These are phyloP conservation scores for Eristalis pertinax DNA, from an alignment of 2,888 invertebrate species.

Conservation along the genomic window DNA sequence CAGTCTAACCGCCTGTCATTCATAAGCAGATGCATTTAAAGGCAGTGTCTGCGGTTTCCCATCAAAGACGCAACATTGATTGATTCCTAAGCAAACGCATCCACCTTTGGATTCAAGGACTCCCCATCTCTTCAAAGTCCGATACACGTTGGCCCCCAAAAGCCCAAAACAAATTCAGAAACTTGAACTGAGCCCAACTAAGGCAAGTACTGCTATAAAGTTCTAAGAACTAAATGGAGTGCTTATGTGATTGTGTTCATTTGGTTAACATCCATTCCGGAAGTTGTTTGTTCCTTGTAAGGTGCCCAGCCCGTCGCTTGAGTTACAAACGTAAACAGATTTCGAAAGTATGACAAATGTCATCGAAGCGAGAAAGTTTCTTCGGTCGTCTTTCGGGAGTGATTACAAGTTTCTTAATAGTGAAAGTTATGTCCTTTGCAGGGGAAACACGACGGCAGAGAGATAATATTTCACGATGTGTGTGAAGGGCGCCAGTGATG, in stretches of 20 bases:
- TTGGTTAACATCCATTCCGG: constrained; percentile 29
- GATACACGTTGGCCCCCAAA: too few relatives aligned
- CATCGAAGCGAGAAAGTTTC: constrained; percentile 52
- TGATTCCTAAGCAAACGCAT: too few relatives aligned
- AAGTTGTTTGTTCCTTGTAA: constrained; percentile 39
- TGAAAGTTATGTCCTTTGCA: constrained; percentile 51
- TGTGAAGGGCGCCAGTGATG: not conserved
- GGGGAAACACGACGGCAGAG: not conserved
- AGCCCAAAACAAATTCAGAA: not conserved
- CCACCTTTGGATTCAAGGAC: too few relatives aligned
- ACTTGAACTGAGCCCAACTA: not conserved
- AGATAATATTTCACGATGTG: too few relatives aligned
- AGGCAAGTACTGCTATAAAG: not conserved
- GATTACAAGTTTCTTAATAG: constrained; percentile 58
- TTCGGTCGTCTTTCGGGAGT: constrained; percentile 54
- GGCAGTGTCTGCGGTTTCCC: too few relatives aligned
- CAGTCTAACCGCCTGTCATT: too few relatives aligned
- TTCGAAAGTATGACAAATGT: constrained; percentile 62
- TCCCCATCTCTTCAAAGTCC: too few relatives aligned
- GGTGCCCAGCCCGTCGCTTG: constrained; percentile 31
- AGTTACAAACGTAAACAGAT: constrained; percentile 28
- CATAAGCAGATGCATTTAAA: too few relatives aligned
- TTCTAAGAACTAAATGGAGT: not conserved
- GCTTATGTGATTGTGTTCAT: constrained; percentile 23
- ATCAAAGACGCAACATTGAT: too few relatives aligned